Evolutionary conservation across 2,797 vertebrate species (phyloP).

Genomic region (Lacerta viridis): DNA sequence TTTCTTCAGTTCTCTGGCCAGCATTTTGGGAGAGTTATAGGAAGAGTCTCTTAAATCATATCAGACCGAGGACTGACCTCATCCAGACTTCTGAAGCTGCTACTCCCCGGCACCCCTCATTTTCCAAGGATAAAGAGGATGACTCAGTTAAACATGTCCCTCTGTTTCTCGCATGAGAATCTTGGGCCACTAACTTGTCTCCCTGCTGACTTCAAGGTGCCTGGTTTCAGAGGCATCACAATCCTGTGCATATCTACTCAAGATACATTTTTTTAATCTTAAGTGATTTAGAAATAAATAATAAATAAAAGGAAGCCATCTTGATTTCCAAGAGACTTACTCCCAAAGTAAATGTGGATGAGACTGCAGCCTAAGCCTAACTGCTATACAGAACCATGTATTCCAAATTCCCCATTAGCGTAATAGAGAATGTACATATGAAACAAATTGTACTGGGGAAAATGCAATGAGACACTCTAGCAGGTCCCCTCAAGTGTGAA

Average conservation of each 20-base stretch:
- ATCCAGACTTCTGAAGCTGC: slow-evolving; percentile 13
- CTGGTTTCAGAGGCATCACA: neutral
- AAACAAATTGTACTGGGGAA: no score
- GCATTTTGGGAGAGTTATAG: neutral
- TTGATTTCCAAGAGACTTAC: neutral
- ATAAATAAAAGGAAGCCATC: neutral
- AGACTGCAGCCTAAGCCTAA: neutral
- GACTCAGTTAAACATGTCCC: neutral
- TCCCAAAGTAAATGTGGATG: neutral
- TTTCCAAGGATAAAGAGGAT: slow-evolving; percentile 6
- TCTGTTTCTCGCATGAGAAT: neutral
- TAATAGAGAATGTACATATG: neutral
- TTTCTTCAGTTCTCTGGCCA: slow-evolving; percentile 40
- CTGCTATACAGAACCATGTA: neutral
- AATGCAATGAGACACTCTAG: neutral
- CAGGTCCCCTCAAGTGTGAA: neutral
- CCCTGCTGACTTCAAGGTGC: neutral
- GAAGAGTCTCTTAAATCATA: slow-evolving; percentile 25
- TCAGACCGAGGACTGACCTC: slow-evolving; percentile 1
- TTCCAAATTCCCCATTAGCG: neutral
- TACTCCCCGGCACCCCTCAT: neutral
- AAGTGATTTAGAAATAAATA: no score
- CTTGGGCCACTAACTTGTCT: neutral
- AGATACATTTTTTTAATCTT: no score
- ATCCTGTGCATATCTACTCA: neutral